phyloP scores from a whole-genome alignment of 2,113 vertebrate genomes.

The Gila orcuttii region DNA sequence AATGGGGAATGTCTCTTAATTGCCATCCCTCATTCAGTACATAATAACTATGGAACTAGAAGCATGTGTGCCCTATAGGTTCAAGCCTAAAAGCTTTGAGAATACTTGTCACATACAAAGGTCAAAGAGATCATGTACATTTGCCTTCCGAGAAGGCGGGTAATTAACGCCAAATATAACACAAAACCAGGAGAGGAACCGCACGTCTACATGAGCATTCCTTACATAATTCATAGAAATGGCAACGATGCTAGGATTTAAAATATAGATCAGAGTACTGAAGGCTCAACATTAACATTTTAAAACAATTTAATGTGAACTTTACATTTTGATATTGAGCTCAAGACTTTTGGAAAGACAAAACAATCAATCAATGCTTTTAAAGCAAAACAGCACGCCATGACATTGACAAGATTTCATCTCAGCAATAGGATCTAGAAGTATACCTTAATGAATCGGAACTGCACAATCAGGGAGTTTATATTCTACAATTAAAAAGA shows the following conservation, averaged over 20 bases:
- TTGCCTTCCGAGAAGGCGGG: constrained; percentile 20
- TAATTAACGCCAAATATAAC: constrained; percentile 32
- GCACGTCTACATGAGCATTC: neutral
- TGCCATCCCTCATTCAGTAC: neutral
- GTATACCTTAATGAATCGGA: neutral
- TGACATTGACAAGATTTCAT: neutral
- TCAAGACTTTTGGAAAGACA: neutral
- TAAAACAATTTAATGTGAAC: neutral
- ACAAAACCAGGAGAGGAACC: neutral
- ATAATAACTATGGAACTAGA: constrained; percentile 10
- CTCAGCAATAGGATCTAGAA: neutral
- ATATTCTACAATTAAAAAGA: neutral
- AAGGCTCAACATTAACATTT: neutral
- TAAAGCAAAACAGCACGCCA: neutral
- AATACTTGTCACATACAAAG: constrained; percentile 24
- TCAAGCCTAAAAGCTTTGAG: constrained; percentile 23
- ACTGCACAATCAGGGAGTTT: neutral
- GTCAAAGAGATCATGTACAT: constrained; percentile 27
- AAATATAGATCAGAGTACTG: neutral
- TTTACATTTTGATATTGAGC: neutral
- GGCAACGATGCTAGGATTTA: neutral
- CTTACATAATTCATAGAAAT: neutral
- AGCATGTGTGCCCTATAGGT: constrained; percentile 1
- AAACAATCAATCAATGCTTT: neutral
- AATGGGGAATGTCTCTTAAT: neutral